Evolutionary conservation across 2,888 invertebrate species (phyloP), one percentile per base, ranked within the genome.

Genomic region (Aspidiotus destructor): DNA sequence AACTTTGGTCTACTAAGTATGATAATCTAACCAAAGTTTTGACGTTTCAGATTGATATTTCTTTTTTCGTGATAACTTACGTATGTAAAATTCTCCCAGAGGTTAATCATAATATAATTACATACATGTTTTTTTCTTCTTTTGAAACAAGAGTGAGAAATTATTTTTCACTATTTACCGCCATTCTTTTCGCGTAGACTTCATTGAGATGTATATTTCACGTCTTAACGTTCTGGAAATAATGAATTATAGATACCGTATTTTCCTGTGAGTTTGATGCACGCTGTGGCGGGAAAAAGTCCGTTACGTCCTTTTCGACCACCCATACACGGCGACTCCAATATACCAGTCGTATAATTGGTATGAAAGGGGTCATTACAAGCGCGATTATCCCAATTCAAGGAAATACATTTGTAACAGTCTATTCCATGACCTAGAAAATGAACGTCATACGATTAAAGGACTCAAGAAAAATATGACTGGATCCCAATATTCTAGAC

Each of bases 341-440:
- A 81, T 79, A 93, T 86, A 73, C 86, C 85, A 69, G 86, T 80
- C 1, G 91, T 89, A 75, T 86, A 90, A 79, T 93, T 93, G 79
- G 94, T 92, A 79, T 94, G 93, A 79, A 93, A 94, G 0, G 95
- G 93, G 78, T 98, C 98, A 77, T 98, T 97, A 77, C 96, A 95
- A 0, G 89, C 85, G 67, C 85, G 84, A 77, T 93, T 92, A 74
- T 85, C 83, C 40, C 90, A 88, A 77, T 92, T 90, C 79, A 92
- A 85, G 0, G 96, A 97, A 61, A 92, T 89, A 77, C 98, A 98
- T 78, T 95, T 95, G 83, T 96, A 98, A 77, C 97, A 98, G 79
- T 96, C 97, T 76, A 98, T 94, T 67, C 84, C 81, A 10, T 71
- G 73, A 72, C 79, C 77, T 16, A 80, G 85, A 54, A 54, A 28